phyloP scores from a whole-genome alignment of 2,113 vertebrate genomes.

The Syngnathoides biaculeatus region DNA sequence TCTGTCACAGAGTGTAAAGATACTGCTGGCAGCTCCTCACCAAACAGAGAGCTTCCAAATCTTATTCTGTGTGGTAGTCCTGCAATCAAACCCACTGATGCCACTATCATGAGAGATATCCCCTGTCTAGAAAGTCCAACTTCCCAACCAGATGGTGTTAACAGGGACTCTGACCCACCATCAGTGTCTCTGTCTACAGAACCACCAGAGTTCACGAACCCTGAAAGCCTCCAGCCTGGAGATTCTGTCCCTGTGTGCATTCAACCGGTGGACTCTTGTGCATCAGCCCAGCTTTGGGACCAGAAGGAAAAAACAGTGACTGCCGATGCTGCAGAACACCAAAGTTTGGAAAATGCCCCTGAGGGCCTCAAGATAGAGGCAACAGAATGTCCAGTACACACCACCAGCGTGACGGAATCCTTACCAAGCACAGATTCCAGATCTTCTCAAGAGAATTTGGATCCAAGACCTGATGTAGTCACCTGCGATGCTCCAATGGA shows the following conservation, averaged over 20 bases:
- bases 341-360: slow-evolving; percentile 18
- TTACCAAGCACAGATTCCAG: slow-evolving; percentile 12
- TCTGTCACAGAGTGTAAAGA: slow-evolving; percentile 59
- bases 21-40: slow-evolving; percentile 50
- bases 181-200: slow-evolving; percentile 31
- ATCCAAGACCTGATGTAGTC: slow-evolving; percentile 54
- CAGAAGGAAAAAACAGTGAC: slow-evolving; percentile 34
- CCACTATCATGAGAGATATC: slow-evolving; percentile 25
- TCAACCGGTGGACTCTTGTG: slow-evolving; percentile 21
- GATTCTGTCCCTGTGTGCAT: slow-evolving; percentile 19
- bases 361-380: slow-evolving; percentile 36
- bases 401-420: slow-evolving; percentile 44
- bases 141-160: slow-evolving; percentile 36
- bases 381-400: slow-evolving; percentile 40
- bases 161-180: slow-evolving; percentile 45
- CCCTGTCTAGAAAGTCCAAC: slow-evolving; percentile 39
- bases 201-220: slow-evolving; percentile 5
- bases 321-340: slow-evolving; percentile 32
- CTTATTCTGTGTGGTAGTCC: slow-evolving; percentile 25
- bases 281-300: slow-evolving; percentile 24
- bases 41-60: slow-evolving; percentile 60
- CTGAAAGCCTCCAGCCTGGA: slow-evolving; percentile 33
- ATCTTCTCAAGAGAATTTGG: slow-evolving; percentile 39
- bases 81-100: slow-evolving; percentile 45
- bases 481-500: slow-evolving; percentile 54